Evolutionary conservation across 2,797 vertebrate species (phyloP).

Genomic region (Mergus octosetaceus): DNA sequence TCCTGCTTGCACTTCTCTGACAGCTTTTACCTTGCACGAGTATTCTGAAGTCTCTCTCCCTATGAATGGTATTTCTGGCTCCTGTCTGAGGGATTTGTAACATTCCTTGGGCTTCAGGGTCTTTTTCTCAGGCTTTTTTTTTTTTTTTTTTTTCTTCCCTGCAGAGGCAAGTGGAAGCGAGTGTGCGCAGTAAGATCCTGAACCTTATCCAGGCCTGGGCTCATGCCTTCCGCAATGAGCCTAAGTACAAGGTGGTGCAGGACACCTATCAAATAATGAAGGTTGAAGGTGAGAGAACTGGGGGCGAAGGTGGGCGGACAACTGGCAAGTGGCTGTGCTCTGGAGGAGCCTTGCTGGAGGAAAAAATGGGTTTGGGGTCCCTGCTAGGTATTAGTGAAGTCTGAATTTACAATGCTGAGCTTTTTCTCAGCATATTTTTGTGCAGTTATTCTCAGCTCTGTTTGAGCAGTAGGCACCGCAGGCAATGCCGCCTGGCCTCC

Average conservation of each 20-base stretch:
- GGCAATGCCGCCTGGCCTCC: not conserved
- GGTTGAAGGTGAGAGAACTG: slow-evolving; percentile 88
- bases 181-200: slow-evolving; percentile 94
- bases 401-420: not conserved
- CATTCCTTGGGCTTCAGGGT: not conserved
- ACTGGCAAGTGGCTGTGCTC: not conserved
- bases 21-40: not conserved
- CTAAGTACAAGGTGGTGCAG: slow-evolving; percentile 98
- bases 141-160: not conserved
- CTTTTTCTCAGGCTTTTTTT: not conserved
- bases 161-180: slow-evolving; percentile 92
- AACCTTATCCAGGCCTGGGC: slow-evolving; percentile 98
- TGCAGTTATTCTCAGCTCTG: too few species aligned
- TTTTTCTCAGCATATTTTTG: not conserved
- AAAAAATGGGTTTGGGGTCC: not conserved
- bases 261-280: slow-evolving; percentile 99
- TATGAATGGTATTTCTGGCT: not conserved
- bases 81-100: not conserved
- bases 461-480: not conserved
- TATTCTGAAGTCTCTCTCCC: not conserved
- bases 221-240: slow-evolving; percentile 96
- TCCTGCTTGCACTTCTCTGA: not conserved
- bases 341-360: not conserved
- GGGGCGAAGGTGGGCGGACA: not conserved
- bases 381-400: not conserved